Evolutionary conservation across 1,140 invertebrate genomes (phyloP), one percentile per base, ranked within the genome.

Genomic region (Psix sp.): DNA sequence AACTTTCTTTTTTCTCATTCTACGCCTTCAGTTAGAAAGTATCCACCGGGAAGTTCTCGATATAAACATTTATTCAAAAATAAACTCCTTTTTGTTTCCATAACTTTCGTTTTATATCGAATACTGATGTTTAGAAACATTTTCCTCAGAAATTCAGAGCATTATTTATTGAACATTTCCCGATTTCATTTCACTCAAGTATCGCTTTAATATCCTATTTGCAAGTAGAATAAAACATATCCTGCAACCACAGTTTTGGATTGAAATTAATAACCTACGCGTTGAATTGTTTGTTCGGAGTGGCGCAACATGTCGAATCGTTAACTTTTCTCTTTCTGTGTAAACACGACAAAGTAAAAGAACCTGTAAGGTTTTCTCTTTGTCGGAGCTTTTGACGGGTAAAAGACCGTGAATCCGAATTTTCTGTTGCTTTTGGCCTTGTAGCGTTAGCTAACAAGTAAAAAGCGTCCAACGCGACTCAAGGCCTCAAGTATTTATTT

Each of bases 401-500:
- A 63, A 75, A 80, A 78, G 71, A 51, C 54, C 38, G 26, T 52
- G 67, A 63, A 77, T 57, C 49, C 56, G 63, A 77, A 78, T 73
- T 65, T 77, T 67, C 48, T 48, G 45, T 65, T 62, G 49, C 62
- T 74, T 59, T 76, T 67, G 21, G 54, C 38, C 24, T 62, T 36
- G 35, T 63, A 38, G 52, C 38, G 54, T 16, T 56, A 36, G 51
- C 48, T 66, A 75, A 46, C 67, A 51, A 40, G 76, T 71, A 65
- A 65, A 62, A 70, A 73, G 77, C 72, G 62, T 62, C 62, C 60
- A 72, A 59, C 43, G 45, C 60, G 51, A 54, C 59, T 7, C 45
- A 68, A 68, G 74, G 70, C 72, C 65, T 78, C 62, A 56, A 63
- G 75, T 81, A 82, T 82, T 82, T 80, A 80, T 81, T 81, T 80